Conservation (phyloP, 2,888 invertebrate genomes). For the Cataglyphis rosenhaueri region DNA sequence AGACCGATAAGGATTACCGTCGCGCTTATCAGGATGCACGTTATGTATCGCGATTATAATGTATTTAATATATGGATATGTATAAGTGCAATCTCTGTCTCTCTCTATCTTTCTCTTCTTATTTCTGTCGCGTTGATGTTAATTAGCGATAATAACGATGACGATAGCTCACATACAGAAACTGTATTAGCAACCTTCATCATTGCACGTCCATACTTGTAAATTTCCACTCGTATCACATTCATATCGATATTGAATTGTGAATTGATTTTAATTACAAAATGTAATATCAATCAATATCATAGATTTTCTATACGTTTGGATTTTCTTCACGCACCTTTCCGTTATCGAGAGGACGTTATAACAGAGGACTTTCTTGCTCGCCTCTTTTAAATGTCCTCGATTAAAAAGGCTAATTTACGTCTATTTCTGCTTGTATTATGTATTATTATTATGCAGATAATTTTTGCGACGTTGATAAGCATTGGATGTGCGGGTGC, state of each 20-base stretch:
- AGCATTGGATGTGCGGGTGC: neutral
- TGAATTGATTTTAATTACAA: neutral
- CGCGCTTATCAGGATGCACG: conserved; percentile 33
- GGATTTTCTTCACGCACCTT: neutral
- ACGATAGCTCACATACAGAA: conserved; percentile 35
- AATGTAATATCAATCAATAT: neutral
- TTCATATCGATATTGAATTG: neutral
- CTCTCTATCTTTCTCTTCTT: neutral
- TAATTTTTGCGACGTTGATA: conserved; percentile 3
- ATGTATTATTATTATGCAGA: neutral
- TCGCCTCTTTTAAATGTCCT: neutral
- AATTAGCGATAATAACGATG: conserved; percentile 72
- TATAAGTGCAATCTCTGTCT: conserved; percentile 51
- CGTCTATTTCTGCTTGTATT: neutral
- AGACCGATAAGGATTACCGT: conserved; percentile 17
- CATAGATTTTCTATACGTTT: neutral
- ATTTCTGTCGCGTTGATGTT: conserved; percentile 66
- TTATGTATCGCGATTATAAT: conserved; percentile 31
- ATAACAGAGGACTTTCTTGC: neutral
- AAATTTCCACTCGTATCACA: conserved; percentile 17
- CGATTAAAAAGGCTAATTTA: neutral
- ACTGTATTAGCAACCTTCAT: neutral
- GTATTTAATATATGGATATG: conserved; percentile 55
- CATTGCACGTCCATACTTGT: neutral
- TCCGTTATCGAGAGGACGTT: neutral